Evolutionary conservation across 2,888 invertebrate genomes (phyloP).

Genomic region (Leucophora obtusa): DNA sequence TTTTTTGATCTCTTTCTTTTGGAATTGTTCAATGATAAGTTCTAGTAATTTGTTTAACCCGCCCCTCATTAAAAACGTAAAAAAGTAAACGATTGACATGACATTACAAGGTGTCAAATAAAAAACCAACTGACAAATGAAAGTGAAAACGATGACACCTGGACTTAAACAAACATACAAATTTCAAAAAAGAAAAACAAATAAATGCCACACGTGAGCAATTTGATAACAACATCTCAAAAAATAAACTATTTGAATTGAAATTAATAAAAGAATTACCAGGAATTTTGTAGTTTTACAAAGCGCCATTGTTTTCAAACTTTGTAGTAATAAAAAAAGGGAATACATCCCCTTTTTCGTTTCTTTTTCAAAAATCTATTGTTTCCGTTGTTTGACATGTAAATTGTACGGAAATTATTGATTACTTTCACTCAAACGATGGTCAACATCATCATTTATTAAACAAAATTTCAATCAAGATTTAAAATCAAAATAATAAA

Average conservation of each 20-base stretch:
- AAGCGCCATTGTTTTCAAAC: constrained; percentile 35
- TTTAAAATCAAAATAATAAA: neutral
- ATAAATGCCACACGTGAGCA: constrained; percentile 60
- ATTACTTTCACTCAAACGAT: neutral
- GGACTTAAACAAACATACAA: constrained; percentile 50
- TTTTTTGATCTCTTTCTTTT: no score
- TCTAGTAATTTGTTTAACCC: constrained; percentile 7
- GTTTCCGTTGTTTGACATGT: constrained; percentile 28
- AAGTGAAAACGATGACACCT: constrained; percentile 71
- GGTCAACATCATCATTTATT: constrained; percentile 17
- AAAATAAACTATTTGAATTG: constrained; percentile 7
- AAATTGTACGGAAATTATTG: constrained; percentile 37
- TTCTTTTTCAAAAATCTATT: neutral
- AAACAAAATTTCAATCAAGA: neutral
- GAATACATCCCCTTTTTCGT: constrained; percentile 3
- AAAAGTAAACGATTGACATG: constrained; percentile 52
- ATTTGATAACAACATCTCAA: constrained; percentile 42
- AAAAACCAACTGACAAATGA: constrained; percentile 71
- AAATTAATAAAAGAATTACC: constrained; percentile 36
- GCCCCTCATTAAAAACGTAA: constrained; percentile 37
- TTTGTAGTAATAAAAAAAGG: constrained; percentile 8
- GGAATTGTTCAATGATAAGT: constrained; percentile 36
- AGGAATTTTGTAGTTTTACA: constrained; percentile 40
- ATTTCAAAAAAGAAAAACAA: constrained; percentile 28
- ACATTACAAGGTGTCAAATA: constrained; percentile 72